Evolutionary conservation across 2,113 vertebrate species (phyloP).

Genomic region (Urocitellus parryii): DNA sequence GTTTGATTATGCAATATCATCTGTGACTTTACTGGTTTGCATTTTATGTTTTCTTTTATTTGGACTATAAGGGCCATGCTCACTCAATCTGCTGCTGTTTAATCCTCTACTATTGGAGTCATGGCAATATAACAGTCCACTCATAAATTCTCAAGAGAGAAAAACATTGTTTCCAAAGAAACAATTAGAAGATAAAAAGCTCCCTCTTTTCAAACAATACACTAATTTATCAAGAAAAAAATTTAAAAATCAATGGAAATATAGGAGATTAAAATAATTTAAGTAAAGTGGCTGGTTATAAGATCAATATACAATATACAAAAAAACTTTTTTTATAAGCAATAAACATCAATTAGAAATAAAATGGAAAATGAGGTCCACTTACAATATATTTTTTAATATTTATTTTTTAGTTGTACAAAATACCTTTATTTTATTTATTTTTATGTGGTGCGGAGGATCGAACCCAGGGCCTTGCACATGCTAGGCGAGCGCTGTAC

Average conservation of each 20-base stretch:
- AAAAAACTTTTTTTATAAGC: conserved; percentile 36
- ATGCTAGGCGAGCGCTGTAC: too few species aligned
- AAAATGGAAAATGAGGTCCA: background rate
- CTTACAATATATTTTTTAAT: background rate
- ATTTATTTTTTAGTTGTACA: too few species aligned
- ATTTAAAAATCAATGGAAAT: conserved; percentile 10
- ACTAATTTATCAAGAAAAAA: conserved; percentile 41
- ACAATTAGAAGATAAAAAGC: background rate
- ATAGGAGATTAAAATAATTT: background rate
- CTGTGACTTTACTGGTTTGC: background rate
- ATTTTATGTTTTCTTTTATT: background rate
- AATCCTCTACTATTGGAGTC: background rate
- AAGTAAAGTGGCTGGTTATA: background rate
- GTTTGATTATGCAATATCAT: background rate
- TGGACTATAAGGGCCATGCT: background rate
- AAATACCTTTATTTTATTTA: too few species aligned
- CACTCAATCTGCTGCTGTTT: background rate
- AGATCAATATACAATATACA: conserved; percentile 6
- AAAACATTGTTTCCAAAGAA: background rate
- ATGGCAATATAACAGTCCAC: background rate
- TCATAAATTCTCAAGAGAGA: background rate
- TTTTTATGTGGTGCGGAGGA: too few species aligned
- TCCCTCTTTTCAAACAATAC: conserved; percentile 24
- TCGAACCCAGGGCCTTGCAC: too few species aligned
- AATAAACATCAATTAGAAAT: conserved; percentile 7